Evolutionary conservation across 2,797 vertebrate species (phyloP).

Genomic region (Lacerta viridis): DNA sequence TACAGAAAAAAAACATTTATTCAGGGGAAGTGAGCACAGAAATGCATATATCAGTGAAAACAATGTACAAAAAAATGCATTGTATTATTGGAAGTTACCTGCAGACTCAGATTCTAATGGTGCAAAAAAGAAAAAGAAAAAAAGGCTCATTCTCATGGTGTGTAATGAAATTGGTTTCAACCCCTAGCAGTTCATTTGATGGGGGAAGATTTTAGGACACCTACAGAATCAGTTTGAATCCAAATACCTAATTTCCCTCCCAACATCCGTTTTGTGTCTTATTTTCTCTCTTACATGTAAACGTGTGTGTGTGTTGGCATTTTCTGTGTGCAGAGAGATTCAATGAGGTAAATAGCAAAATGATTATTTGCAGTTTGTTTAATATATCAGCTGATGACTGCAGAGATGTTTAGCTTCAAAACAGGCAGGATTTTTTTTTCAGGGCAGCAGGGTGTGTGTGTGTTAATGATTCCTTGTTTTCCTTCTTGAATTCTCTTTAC

Average conservation of each 20-base stretch:
- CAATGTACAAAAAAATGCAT: too few relatives aligned
- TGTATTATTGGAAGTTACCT: too few relatives aligned
- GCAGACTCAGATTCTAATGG: too few relatives aligned
- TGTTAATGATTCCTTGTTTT: constrained; percentile 43
- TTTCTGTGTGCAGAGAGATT: neutral
- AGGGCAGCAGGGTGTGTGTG: too few relatives aligned
- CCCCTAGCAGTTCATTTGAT: neutral
- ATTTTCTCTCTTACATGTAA: neutral
- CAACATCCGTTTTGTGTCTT: neutral
- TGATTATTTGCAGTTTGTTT: neutral
- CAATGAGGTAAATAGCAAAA: neutral
- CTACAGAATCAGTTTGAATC: neutral
- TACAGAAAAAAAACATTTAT: too few relatives aligned
- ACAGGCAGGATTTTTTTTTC: constrained; percentile 17
- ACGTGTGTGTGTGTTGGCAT: neutral
- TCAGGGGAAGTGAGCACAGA: too few relatives aligned
- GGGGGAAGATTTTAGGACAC: neutral
- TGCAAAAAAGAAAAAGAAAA: neutral
- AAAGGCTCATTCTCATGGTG: neutral
- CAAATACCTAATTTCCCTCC: neutral
- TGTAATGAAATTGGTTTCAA: neutral
- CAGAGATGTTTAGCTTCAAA: constrained; percentile 25
- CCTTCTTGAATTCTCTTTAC: neutral
- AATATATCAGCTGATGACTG: neutral
- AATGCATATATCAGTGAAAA: too few relatives aligned